These are phyloP conservation scores for Myoxocephalus aenaeus DNA, from an alignment of 2,797 vertebrate genomes.

Conservation along the genomic window DNA sequence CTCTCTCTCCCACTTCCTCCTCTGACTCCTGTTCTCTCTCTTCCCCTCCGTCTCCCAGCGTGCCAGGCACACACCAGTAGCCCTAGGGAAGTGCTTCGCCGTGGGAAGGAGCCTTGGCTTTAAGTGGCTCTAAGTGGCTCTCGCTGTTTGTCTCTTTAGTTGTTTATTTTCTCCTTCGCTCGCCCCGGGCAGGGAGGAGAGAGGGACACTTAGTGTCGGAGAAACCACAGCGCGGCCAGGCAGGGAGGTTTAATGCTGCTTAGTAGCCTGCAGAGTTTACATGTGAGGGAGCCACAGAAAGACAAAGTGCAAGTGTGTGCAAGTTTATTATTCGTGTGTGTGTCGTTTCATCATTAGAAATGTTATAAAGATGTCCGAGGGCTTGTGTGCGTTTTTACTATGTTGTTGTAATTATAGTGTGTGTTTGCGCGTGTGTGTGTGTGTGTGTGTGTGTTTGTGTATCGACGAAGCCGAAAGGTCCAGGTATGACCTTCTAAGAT, in stretches of 20 bases:
- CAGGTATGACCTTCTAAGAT: slow-evolving; percentile 82
- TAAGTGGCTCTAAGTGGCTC: slow-evolving; percentile 84
- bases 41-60: slow-evolving; percentile 61
- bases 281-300: slow-evolving; percentile 66
- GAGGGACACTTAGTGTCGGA: slow-evolving; percentile 73
- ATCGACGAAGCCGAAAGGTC: slow-evolving; percentile 81
- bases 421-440: slow-evolving; percentile 14
- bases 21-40: slow-evolving; percentile 20
- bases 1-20: background rate
- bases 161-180: slow-evolving; percentile 82
- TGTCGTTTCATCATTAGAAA: slow-evolving; percentile 69
- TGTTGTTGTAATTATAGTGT: slow-evolving; percentile 52
- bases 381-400: slow-evolving; percentile 43
- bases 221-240: slow-evolving; percentile 70
- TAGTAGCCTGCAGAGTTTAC: slow-evolving; percentile 72
- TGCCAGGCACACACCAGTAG: slow-evolving; percentile 59
- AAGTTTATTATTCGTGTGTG: slow-evolving; percentile 62
- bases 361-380: slow-evolving; percentile 64
- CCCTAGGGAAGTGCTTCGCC: slow-evolving; percentile 77
- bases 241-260: slow-evolving; percentile 73
- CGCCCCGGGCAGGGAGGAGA: slow-evolving; percentile 72
- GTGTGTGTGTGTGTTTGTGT: slow-evolving; percentile 59
- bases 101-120: slow-evolving; percentile 83
- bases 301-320: slow-evolving; percentile 67
- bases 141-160: slow-evolving; percentile 82